phyloP scores from a whole-genome alignment of 2,797 vertebrate species.

The Pempheris klunzingeri region DNA sequence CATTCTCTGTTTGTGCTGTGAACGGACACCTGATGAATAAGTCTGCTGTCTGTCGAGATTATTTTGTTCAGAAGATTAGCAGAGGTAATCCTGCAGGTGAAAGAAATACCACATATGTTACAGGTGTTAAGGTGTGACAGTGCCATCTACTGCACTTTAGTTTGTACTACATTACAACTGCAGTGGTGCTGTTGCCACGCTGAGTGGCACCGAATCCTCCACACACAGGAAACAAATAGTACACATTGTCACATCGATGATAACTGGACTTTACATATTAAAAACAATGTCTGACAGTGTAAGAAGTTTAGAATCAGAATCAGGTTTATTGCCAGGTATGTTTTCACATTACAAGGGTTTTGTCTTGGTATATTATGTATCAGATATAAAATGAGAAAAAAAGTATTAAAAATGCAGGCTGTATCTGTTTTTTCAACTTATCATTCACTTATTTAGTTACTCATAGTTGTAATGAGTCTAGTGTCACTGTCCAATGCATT shows the following conservation, averaged over 20 bases:
- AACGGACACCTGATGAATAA: background rate
- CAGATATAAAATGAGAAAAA: no score
- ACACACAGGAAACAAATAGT: background rate
- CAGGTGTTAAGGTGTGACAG: constrained; percentile 42
- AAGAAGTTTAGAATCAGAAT: background rate
- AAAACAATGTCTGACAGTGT: background rate
- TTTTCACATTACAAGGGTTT: no score
- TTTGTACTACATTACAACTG: constrained; percentile 45
- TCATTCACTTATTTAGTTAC: background rate
- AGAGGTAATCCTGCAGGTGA: background rate
- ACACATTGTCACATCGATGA: background rate
- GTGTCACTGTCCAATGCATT: background rate
- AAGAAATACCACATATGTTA: background rate
- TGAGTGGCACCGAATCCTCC: background rate
- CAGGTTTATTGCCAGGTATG: no score
- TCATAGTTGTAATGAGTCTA: background rate
- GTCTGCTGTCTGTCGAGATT: background rate
- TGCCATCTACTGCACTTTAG: constrained; percentile 59
- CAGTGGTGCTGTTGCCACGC: background rate
- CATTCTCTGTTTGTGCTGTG: background rate
- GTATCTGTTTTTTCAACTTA: no score
- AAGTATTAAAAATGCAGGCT: no score
- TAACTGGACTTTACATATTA: background rate
- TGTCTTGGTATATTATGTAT: no score
- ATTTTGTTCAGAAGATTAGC: background rate